These are phyloP conservation scores for Erythrocercus mccallii DNA, from an alignment of 2,113 vertebrate genomes.

Conservation along the genomic window DNA sequence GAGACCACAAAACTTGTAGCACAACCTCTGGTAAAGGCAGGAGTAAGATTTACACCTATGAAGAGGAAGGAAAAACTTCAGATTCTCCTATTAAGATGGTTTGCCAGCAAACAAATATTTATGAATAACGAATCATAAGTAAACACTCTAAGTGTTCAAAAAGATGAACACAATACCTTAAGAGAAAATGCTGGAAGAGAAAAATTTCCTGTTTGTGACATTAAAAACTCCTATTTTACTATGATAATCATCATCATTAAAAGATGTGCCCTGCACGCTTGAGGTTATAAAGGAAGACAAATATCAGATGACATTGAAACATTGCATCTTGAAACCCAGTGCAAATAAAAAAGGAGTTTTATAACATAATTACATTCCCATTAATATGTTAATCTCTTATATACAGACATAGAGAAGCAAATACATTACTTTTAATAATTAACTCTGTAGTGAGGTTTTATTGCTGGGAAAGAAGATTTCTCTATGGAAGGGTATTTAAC, in stretches of 20 bases:
- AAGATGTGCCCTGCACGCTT: not conserved
- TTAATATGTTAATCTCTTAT: conserved; percentile 68
- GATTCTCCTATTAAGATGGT: not conserved
- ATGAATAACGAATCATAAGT: not conserved
- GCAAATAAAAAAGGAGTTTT: conserved; percentile 47
- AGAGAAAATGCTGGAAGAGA: not conserved
- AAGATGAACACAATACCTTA: not conserved
- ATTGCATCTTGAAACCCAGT: not conserved
- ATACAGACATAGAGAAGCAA: conserved; percentile 24
- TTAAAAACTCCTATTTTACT: not conserved
- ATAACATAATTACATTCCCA: conserved; percentile 57
- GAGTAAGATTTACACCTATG: not conserved
- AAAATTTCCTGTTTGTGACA: not conserved
- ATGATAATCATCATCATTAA: not conserved
- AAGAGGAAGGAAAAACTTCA: not conserved
- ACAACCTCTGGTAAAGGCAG: not conserved
- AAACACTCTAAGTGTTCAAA: not conserved
- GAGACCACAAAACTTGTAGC: not conserved
- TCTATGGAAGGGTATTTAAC: conserved; percentile 44
- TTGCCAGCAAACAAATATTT: not conserved
- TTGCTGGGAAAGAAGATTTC: conserved; percentile 37
- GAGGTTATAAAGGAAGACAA: not conserved
- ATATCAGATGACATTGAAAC: not conserved
- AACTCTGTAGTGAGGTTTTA: conserved; percentile 54
- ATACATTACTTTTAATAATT: conserved; percentile 71